phyloP scores from a whole-genome alignment of 2,797 vertebrate species.

The Scyliorhinus canicula region DNA sequence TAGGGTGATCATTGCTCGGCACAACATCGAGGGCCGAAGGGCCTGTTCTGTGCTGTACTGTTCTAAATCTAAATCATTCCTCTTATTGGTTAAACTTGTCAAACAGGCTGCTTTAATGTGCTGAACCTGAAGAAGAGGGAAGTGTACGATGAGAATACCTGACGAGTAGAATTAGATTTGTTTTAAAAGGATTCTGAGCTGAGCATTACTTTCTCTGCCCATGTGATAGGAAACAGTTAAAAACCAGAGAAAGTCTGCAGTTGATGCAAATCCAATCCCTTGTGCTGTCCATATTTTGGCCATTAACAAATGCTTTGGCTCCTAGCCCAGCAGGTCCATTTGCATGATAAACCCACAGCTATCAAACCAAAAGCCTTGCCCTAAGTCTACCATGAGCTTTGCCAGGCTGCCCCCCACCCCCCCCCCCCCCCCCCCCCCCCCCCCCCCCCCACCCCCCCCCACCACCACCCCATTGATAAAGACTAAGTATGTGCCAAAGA shows the following conservation, averaged over 20 bases:
- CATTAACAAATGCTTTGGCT: constrained; percentile 33
- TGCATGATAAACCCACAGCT: constrained; percentile 35
- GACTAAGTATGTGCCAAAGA: constrained; percentile 2
- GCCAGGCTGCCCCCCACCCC: constrained; percentile 2
- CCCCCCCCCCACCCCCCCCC: too few relatives aligned
- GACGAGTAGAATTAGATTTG: too few relatives aligned
- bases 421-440: too few relatives aligned
- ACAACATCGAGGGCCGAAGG: too few relatives aligned
- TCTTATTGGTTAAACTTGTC: background rate
- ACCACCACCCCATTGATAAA: constrained; percentile 24
- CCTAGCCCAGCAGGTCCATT: constrained; percentile 8
- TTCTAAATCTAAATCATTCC: too few relatives aligned
- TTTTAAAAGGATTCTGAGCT: background rate
- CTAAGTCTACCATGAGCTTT: background rate
- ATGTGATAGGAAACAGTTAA: background rate
- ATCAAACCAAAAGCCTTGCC: constrained; percentile 13
- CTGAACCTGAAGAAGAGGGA: background rate
- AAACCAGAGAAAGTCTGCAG: constrained; percentile 10
- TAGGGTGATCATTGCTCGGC: too few relatives aligned
- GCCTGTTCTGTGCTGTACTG: too few relatives aligned
- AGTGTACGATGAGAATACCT: background rate
- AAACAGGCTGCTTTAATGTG: background rate
- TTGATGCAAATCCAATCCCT: constrained; percentile 4
- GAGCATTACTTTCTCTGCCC: background rate
- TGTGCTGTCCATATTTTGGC: constrained; percentile 16